A percentile compares a stretch with the other conserved stretches of the same genome.
These are phyloP conservation scores for Rhaphigaster nebulosa DNA, from an alignment of 2,888 invertebrate genomes.

Conservation along the genomic window DNA sequence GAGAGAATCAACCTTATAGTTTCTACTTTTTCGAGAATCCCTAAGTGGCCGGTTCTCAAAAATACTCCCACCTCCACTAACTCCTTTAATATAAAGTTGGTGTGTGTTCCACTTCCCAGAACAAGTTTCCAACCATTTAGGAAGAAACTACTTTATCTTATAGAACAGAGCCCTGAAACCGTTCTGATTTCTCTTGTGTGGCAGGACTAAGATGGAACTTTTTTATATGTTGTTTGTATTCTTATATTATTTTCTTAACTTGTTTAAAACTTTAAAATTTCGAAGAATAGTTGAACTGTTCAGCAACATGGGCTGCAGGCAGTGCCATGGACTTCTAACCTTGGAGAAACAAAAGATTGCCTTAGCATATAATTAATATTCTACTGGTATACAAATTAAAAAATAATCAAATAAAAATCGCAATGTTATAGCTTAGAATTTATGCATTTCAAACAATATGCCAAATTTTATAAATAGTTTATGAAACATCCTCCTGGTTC, in stretches of 20 bases:
- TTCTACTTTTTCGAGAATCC: not conserved
- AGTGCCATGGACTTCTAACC: too few species aligned
- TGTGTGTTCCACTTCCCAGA: not conserved
- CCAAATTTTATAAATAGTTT: too few species aligned
- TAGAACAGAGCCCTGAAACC: not conserved
- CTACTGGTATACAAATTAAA: too few species aligned
- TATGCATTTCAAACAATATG: too few species aligned
- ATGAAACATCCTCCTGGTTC: too few species aligned
- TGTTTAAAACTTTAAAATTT: not conserved
- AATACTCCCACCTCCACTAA: not conserved
- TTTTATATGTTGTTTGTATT: not conserved
- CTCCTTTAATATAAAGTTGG: not conserved
- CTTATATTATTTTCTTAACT: not conserved
- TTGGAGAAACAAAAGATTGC: too few species aligned
- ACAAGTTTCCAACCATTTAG: conserved; percentile 10
- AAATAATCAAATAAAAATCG: too few species aligned
- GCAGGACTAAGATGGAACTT: not conserved
- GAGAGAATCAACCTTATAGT: not conserved
- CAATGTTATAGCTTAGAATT: too few species aligned
- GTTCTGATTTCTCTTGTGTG: not conserved
- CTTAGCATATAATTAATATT: too few species aligned
- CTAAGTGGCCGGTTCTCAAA: not conserved
- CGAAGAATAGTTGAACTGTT: too few species aligned
- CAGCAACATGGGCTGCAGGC: too few species aligned
- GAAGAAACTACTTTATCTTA: not conserved